These are phyloP conservation scores for Hipparchia semele DNA, from an alignment of 2,888 invertebrate species.

Conservation along the genomic window DNA sequence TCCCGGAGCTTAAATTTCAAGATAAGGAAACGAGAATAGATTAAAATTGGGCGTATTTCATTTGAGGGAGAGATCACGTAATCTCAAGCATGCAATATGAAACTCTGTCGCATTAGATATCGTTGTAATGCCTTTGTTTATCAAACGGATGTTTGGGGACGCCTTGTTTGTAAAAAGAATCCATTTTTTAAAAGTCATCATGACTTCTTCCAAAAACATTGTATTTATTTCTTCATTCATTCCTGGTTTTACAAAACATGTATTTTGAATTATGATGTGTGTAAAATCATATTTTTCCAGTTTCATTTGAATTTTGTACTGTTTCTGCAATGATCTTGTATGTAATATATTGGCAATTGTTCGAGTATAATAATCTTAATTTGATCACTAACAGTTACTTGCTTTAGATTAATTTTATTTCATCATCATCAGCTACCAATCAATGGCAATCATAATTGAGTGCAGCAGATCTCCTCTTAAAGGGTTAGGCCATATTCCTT, in stretches of 20 bases:
- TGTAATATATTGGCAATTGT: no score
- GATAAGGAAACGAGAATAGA: slow-evolving; percentile 24
- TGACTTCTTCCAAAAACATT: slow-evolving; percentile 1
- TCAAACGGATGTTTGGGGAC: slow-evolving; percentile 15
- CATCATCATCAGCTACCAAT: no score
- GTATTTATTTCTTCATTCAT: slow-evolving; percentile 6
- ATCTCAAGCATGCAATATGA: slow-evolving; percentile 23
- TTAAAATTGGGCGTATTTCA: slow-evolving; percentile 25
- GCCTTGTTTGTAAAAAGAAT: slow-evolving; percentile 14
- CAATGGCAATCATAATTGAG: no score
- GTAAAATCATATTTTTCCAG: neutral
- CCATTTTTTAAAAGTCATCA: slow-evolving; percentile 21
- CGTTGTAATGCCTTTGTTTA: slow-evolving; percentile 20
- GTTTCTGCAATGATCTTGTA: no score
- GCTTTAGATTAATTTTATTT: no score
- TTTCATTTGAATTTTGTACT: no score
- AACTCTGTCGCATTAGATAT: slow-evolving; percentile 21
- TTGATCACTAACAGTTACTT: no score
- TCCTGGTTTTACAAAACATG: neutral
- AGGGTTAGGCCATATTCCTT: no score
- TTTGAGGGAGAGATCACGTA: slow-evolving; percentile 16
- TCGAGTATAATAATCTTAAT: no score
- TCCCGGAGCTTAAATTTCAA: slow-evolving; percentile 13
- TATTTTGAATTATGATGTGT: neutral
- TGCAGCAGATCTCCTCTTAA: no score